Percentiles rank a stretch among this genome's conserved stretches.
These are phyloP conservation scores for Notoglanidium macrostoma DNA, from an alignment of 2,797 vertebrate genomes.

Conservation along the genomic window DNA sequence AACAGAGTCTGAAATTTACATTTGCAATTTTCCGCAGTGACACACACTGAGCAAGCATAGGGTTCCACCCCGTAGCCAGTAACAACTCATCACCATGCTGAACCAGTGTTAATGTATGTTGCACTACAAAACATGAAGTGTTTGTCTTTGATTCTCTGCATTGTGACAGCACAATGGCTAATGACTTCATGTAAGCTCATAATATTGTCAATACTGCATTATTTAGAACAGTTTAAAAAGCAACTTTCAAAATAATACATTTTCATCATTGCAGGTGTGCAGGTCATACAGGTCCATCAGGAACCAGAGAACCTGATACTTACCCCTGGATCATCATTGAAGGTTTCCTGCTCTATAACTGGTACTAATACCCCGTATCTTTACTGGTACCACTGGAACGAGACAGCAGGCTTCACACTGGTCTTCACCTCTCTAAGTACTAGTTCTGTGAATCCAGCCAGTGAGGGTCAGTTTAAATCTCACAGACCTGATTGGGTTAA, in stretches of 20 bases:
- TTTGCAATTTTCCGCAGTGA: background rate
- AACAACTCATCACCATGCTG: background rate
- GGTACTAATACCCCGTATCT: conserved; percentile 42
- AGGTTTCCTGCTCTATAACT: conserved; percentile 46
- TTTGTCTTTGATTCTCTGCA: conserved; percentile 18
- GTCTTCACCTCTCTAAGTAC: conserved; percentile 27
- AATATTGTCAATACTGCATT: background rate
- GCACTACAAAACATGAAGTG: conserved; percentile 13
- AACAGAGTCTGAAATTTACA: background rate
- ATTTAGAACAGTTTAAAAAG: background rate
- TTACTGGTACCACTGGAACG: conserved; percentile 55
- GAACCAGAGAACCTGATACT: conserved; percentile 27
- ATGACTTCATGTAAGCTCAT: conserved; percentile 34
- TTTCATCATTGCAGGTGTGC: background rate
- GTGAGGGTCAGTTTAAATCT: conserved; percentile 38
- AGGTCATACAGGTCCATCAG: conserved; percentile 46
- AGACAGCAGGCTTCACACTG: conserved; percentile 20
- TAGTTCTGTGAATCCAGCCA: conserved; percentile 30
- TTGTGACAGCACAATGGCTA: conserved; percentile 18
- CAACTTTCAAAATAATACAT: background rate
- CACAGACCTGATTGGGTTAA: conserved; percentile 34
- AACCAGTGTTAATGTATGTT: background rate
- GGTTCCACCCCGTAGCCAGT: background rate
- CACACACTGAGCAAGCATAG: background rate
- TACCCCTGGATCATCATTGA: conserved; percentile 8